These are phyloP conservation scores for Euspilapteryx auroguttella DNA, from an alignment of 2,888 invertebrate genomes.

Conservation along the genomic window DNA sequence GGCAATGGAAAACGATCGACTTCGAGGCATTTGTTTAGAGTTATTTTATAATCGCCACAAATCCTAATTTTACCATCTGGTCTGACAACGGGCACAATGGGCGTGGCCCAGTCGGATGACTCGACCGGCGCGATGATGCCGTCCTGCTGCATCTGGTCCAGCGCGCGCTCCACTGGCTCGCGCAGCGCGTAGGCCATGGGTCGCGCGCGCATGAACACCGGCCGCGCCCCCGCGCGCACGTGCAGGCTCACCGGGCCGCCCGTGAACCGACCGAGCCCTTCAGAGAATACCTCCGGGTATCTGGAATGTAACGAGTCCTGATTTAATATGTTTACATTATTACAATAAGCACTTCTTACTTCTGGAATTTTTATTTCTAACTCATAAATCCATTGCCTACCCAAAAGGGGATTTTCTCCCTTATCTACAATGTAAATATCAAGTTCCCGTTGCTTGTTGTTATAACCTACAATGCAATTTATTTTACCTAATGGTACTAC, in stretches of 20 bases:
- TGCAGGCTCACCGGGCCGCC: conserved; percentile 10
- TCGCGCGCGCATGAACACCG: conserved; percentile 5
- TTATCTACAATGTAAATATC: conserved; percentile 4
- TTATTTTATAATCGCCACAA: too few relatives aligned
- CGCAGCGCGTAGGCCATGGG: conserved; percentile 5
- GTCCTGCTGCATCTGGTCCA: conserved; percentile 8
- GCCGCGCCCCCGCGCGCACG: too few relatives aligned
- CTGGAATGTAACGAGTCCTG: conserved; percentile 8
- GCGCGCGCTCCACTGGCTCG: too few relatives aligned
- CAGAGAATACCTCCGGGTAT: conserved; percentile 12
- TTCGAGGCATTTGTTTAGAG: too few relatives aligned
- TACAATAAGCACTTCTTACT: conserved; percentile 2
- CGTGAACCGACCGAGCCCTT: conserved; percentile 12
- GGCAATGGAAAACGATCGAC: too few relatives aligned
- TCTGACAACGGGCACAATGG: conserved; percentile 11
- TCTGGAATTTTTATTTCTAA: conserved; percentile 5
- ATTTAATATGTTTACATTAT: conserved; percentile 1
- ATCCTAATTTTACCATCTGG: conserved; percentile 12
- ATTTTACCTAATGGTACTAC: conserved; percentile 6
- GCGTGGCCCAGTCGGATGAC: conserved; percentile 12
- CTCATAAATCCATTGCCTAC: conserved; percentile 9
- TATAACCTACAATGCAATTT: conserved; percentile 2
- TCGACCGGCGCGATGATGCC: conserved; percentile 11
- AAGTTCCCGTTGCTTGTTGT: conserved; percentile 5
- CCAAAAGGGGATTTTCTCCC: conserved; percentile 10